Evolutionary conservation across 2,888 invertebrate genomes (phyloP), one percentile per base, ranked within the genome.

Genomic region (Ypsolopha scabrella): DNA sequence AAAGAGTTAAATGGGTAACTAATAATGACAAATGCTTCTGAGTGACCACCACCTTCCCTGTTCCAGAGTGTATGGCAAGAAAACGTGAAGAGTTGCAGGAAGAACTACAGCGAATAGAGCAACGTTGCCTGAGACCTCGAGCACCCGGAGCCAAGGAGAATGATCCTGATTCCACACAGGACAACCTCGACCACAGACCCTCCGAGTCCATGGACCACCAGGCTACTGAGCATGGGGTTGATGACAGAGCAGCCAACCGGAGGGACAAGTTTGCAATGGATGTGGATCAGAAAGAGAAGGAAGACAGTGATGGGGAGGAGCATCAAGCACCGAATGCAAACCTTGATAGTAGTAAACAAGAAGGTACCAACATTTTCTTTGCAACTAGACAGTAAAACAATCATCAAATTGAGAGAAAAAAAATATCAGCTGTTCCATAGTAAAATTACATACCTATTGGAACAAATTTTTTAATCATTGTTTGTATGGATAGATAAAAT

Each of bases 31-130:
- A 24, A 24, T 4, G 4, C 24, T 24, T 24, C 24, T 24, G 4
- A 24, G 24, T 24, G 24, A 24, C 24, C 24, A 24, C 24, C 24
- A 3, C 24, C 24, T 24, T 4, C 24, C 2, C 24, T 24, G 24
- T 24, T 24, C 24, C 70, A 91, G 92, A 89, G 70, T 88, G 88
- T 65, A 89, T 93, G 67, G 87, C 87, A 48, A 89, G 88, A 60
- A 91, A 90, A 62, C 87, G 90, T 6, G 80, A 87, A 54, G 88
- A 90, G 60, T 82, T 93, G 0, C 88, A 90, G 62, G 88, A 89
- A 6, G 92, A 93, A 65, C 70, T 93, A 13, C 82, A 85, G 55
- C 86, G 89, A 55, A 90, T 93, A 72, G 92, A 92, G 55, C 80
- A 88, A 58, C 86, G 78, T 24, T 80, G 82, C 51, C 68, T 79